A percentile compares a stretch with the other conserved stretches of the same genome.
These are phyloP conservation scores for Arrhamphus sclerolepis DNA, from an alignment of 2,797 vertebrate species.

Conservation along the genomic window DNA sequence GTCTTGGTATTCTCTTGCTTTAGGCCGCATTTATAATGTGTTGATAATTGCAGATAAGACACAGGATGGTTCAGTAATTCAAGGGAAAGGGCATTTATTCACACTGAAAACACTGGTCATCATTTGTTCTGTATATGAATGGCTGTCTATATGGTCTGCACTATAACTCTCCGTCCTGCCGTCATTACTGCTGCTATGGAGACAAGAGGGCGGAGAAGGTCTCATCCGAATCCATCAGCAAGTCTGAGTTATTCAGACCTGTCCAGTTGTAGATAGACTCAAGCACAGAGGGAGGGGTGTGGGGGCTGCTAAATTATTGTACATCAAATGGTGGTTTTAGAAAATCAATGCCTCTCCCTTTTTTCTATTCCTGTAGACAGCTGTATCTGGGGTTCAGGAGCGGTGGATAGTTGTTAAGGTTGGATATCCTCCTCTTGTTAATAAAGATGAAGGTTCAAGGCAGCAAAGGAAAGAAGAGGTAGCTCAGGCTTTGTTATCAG, in stretches of 20 bases:
- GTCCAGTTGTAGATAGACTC: constrained; percentile 61
- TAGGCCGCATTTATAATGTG: constrained; percentile 37
- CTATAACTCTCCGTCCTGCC: constrained; percentile 73
- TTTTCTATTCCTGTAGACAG: constrained; percentile 26
- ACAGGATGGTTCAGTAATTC: constrained; percentile 73
- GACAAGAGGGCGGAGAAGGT: constrained; percentile 73
- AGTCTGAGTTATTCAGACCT: constrained; percentile 76
- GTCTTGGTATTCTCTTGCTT: constrained; percentile 53
- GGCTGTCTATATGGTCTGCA: constrained; percentile 63
- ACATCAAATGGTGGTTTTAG: constrained; percentile 63
- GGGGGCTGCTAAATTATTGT: constrained; percentile 63
- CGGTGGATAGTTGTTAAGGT: constrained; percentile 33
- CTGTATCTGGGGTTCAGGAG: constrained; percentile 32
- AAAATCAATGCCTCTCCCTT: constrained; percentile 64
- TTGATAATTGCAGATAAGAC: constrained; percentile 76
- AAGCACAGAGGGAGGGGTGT: constrained; percentile 50
- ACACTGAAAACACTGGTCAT: constrained; percentile 67
- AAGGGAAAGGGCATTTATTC: constrained; percentile 78
- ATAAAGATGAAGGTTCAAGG: constrained; percentile 58
- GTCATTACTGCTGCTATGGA: constrained; percentile 76
- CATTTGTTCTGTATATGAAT: constrained; percentile 77
- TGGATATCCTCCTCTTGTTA: constrained; percentile 54
- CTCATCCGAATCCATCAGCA: constrained; percentile 74
- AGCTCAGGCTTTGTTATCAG: constrained; percentile 12
- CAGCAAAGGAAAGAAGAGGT: constrained; percentile 25